Evolutionary conservation across 2,797 vertebrate genomes (phyloP).

Genomic region (Aeoliscus strigatus): DNA sequence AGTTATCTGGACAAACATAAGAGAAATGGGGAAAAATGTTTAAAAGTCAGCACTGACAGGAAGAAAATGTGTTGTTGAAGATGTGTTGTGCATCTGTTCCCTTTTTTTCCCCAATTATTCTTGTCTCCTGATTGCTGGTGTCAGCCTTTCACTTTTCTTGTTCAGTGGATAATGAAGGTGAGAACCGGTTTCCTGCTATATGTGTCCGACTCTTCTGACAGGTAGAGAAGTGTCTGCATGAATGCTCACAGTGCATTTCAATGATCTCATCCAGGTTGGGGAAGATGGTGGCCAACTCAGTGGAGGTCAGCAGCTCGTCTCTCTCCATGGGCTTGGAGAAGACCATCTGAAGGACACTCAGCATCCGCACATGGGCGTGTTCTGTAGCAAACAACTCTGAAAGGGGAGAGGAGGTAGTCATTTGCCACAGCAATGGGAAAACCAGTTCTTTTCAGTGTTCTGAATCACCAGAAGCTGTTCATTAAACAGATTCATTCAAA

Average conservation of each 20-base stretch:
- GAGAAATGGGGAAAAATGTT: no score
- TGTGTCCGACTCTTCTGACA: neutral
- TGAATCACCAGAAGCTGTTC: no score
- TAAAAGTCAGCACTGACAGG: no score
- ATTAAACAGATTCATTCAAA: no score
- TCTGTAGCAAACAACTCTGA: constrained; percentile 88
- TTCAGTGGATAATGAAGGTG: neutral
- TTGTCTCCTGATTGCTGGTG: no score
- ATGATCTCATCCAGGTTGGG: constrained; percentile 88
- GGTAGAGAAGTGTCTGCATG: neutral
- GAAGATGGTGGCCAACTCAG: constrained; percentile 80
- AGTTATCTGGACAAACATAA: constrained; percentile 67
- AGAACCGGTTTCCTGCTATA: neutral
- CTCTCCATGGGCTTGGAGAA: constrained; percentile 82
- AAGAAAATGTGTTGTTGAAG: no score
- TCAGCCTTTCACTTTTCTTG: neutral
- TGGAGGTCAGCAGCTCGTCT: constrained; percentile 63
- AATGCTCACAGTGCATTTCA: constrained; percentile 84
- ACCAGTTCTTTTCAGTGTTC: no score
- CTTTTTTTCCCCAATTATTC: no score
- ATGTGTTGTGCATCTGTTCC: no score
- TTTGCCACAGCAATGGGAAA: no score
- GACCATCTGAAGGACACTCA: constrained; percentile 85
- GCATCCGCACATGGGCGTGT: constrained; percentile 87
- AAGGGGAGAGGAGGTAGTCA: neutral